Conservation (phyloP, 2,888 invertebrate genomes). For the Chrysodeixis includens region DNA sequence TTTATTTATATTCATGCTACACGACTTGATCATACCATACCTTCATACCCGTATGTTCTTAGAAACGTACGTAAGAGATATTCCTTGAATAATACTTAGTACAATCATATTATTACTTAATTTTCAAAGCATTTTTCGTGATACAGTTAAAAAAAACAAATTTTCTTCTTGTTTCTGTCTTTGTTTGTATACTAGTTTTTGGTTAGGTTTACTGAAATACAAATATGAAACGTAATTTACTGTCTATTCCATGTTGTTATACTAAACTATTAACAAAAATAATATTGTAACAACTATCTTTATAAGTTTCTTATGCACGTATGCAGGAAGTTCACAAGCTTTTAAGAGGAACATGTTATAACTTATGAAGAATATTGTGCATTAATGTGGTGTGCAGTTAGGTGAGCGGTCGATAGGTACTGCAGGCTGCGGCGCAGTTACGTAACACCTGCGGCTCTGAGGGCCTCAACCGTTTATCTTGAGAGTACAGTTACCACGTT, state of each 20-base stretch:
- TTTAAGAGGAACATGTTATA: not conserved
- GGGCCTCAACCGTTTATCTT: slow-evolving; percentile 68
- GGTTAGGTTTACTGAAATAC: too few species aligned
- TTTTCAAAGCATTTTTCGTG: slow-evolving; percentile 5
- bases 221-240: too few species aligned
- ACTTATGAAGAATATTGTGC: slow-evolving; percentile 17
- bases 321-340: not conserved
- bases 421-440: slow-evolving; percentile 73
- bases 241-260: too few species aligned
- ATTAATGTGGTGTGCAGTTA: slow-evolving; percentile 50
- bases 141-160: not conserved
- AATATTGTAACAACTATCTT: too few species aligned
- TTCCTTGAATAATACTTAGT: slow-evolving; percentile 17
- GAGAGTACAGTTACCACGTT: slow-evolving; percentile 72
- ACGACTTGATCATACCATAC: slow-evolving; percentile 14
- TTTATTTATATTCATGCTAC: slow-evolving; percentile 23
- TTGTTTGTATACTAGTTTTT: too few species aligned
- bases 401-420: slow-evolving; percentile 75
- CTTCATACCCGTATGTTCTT: slow-evolving; percentile 24
- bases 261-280: too few species aligned
- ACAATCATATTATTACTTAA: slow-evolving; percentile 5
- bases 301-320: too few species aligned
- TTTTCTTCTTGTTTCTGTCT: too few species aligned
- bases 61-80: slow-evolving; percentile 20
- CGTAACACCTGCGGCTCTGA: slow-evolving; percentile 74